Percentiles rank a stretch among this genome's conserved stretches.
These are phyloP conservation scores for Mechanitis mazaeus DNA, from an alignment of 2,888 invertebrate genomes.

Conservation along the genomic window DNA sequence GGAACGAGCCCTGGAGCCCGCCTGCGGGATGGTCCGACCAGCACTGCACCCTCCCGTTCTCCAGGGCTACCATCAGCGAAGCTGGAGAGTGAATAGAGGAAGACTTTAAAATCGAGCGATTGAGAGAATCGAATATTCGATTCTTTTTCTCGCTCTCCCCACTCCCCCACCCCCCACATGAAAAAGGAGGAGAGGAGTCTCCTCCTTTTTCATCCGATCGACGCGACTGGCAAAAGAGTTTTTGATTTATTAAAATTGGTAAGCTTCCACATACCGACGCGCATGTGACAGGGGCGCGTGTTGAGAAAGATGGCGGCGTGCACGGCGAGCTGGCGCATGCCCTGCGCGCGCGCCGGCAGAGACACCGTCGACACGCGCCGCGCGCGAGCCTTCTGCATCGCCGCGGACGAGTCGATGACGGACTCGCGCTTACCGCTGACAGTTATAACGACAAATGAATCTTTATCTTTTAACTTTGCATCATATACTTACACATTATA, in stretches of 20 bases:
- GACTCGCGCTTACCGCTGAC: conserved; percentile 30
- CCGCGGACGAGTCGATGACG: conserved; percentile 41
- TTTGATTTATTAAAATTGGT: no score
- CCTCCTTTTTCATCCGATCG: no score
- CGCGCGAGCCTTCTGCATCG: conserved; percentile 54
- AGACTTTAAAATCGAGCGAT: no score
- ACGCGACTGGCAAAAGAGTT: no score
- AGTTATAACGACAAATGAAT: no score
- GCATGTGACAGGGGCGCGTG: conserved; percentile 64
- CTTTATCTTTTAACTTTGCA: no score
- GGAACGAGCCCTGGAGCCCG: conserved; percentile 82
- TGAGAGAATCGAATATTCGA: no score
- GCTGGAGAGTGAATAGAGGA: conserved; percentile 53
- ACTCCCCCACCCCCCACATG: no score
- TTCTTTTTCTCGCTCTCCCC: no score
- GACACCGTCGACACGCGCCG: conserved; percentile 60
- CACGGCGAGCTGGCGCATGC: conserved; percentile 75
- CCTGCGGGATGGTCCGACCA: conserved; percentile 89
- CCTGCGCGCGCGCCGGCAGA: conserved; percentile 56
- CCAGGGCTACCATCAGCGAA: conserved; percentile 82
- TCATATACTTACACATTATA: no score
- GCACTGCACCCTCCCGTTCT: conserved; percentile 85
- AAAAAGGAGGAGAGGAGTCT: no score
- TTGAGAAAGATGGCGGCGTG: conserved; percentile 82
- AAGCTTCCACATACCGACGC: conserved; percentile 41